Evolutionary conservation across 2,888 invertebrate genomes (phyloP).

Genomic region (Ochlodes sylvanus): DNA sequence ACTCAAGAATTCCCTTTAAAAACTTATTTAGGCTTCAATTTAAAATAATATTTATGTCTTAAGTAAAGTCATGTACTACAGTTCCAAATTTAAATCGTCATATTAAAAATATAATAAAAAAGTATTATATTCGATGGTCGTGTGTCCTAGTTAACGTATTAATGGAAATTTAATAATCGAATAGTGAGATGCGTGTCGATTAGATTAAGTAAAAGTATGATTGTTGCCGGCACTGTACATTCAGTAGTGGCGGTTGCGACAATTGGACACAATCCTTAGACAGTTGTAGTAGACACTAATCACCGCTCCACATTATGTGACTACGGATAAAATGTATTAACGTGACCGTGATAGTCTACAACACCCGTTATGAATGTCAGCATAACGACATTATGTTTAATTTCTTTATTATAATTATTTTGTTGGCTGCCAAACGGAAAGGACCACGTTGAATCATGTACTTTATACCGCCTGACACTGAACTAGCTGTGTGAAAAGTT

Average conservation of each 20-base stretch:
- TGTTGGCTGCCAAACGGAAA: no score
- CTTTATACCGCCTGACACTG: neutral
- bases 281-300: no score
- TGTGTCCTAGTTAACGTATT: neutral
- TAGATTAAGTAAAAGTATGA: neutral
- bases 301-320: no score
- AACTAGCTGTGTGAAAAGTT: neutral
- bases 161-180: neutral
- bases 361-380: no score
- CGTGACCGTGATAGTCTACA: no score
- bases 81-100: neutral
- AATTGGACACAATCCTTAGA: no score
- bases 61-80: neutral
- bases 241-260: no score
- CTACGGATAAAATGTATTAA: no score
- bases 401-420: no score
- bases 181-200: constrained; percentile 2
- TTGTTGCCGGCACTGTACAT: no score
- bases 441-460: neutral
- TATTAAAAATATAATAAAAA: neutral
- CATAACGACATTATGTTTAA: no score
- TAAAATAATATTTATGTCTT: constrained; percentile 1
- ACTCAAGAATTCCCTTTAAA: neutral
- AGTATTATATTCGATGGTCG: neutral
- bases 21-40: neutral